Base-by-base conservation (phyloP, 92 coral and sea anemone genomes). In the Porites evermanni region DNA sequence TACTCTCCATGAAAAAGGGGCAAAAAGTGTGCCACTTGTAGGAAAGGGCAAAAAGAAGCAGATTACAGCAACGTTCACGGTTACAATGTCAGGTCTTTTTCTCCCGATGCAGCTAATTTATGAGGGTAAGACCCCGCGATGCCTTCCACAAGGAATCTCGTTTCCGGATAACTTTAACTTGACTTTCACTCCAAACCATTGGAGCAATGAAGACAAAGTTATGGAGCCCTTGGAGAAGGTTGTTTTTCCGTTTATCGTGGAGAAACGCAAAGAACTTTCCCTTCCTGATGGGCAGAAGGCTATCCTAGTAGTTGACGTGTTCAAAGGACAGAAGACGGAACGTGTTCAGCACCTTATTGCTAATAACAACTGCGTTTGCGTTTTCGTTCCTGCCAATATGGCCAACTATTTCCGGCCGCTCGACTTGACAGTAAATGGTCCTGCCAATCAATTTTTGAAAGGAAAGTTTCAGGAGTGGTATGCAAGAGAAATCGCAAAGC, bases 121-220 rank as follows among this genome's bases (percentile, higher is more conserved):
- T 69, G 90, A 79, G 85, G 89, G 85, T 77, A 79, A 86, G 85
- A 86, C 61, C 80, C 79, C 78, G 19, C 80, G 90, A 19, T 32
- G 89, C 84, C 66, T 86, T 70, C 73, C 85, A 63, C 79, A 79
- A 86, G 83, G 89, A n/a, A 85, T 85, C 89, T 72, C 72, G 2
- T 26, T 26, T 26, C 29, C 29, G 2, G 29, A 26, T 26, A 26
- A 26, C 29, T 26, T 26, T 26, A 26, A 26, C 29, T 26, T 26
- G 44, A 32, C 44, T 32, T 32, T 32, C 44, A 87, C 87, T 67
- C 81, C 91, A 52, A 88, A 88, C 53, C 82, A 88, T 73, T 81
- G 87, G 90, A 79, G 85, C 47, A 86, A 86, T 72, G 90, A 79
- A 79, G 90, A 72, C 44, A 79, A 86, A 79, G 86, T 87, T 16